Conservation (phyloP, 1,140 invertebrate genomes). For the Laupala kohalensis region DNA sequence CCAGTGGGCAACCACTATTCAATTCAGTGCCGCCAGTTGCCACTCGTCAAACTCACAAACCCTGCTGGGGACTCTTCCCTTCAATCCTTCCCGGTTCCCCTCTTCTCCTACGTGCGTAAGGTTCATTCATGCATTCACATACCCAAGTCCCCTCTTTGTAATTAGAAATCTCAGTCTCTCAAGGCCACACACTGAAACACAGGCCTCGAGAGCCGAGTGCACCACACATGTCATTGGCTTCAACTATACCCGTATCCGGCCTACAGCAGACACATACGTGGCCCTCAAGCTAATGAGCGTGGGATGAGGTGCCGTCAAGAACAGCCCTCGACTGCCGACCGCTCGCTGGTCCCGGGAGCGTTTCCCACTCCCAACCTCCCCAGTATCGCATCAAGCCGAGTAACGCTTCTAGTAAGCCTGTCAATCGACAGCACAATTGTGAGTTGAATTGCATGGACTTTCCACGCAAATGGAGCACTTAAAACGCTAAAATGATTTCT, state of each 20-base stretch:
- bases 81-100: not conserved
- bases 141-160: not conserved
- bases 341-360: too few relatives aligned
- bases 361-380: too few relatives aligned
- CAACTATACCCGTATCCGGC: not conserved
- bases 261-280: not conserved
- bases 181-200: not conserved
- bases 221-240: not conserved
- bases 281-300: not conserved
- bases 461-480: not conserved
- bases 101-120: not conserved
- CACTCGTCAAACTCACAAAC: not conserved
- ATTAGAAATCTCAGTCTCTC: not conserved
- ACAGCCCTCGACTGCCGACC: not conserved
- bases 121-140: not conserved
- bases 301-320: not conserved
- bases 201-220: not conserved
- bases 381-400: too few relatives aligned
- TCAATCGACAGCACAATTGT: not conserved
- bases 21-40: not conserved
- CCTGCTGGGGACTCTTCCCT: too few relatives aligned
- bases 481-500: not conserved
- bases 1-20: not conserved
- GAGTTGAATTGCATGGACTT: not conserved
- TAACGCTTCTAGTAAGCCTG: too few relatives aligned